Percentiles rank a stretch among this genome's conserved stretches.
Evolutionary conservation across 2,888 invertebrate species (phyloP).

Genomic region (Papilio demoleus): DNA sequence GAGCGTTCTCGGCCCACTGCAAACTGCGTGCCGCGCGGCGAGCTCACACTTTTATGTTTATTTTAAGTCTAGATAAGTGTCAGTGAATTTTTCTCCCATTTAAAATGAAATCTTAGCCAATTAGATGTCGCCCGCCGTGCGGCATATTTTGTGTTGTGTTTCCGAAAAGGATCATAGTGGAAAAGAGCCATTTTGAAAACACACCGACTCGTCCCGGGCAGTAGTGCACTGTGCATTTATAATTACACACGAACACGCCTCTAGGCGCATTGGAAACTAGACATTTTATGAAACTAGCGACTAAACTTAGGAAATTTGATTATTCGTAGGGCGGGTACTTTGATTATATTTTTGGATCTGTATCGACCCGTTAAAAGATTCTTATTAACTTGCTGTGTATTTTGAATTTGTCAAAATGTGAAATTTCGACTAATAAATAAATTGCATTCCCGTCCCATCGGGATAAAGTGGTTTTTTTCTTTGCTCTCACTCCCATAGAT

Average conservation of each 20-base stretch:
- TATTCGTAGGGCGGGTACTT: slow-evolving; percentile 71
- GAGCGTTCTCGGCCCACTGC: slow-evolving; percentile 65
- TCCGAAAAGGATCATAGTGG: slow-evolving; percentile 90
- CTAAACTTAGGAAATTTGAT: slow-evolving; percentile 64
- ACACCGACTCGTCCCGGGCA: slow-evolving; percentile 86
- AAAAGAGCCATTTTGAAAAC: slow-evolving; percentile 95
- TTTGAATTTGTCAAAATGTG: slow-evolving; percentile 77
- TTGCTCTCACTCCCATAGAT: slow-evolving; percentile 31
- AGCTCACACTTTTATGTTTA: slow-evolving; percentile 48
- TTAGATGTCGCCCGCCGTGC: slow-evolving; percentile 58
- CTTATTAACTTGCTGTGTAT: slow-evolving; percentile 75
- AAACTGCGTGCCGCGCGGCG: slow-evolving; percentile 64
- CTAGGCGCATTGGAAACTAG: slow-evolving; percentile 67
- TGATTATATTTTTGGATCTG: slow-evolving; percentile 76
- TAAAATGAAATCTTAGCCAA: slow-evolving; percentile 44
- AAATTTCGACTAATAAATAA: slow-evolving; percentile 79
- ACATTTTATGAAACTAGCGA: slow-evolving; percentile 65
- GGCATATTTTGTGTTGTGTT: slow-evolving; percentile 92
- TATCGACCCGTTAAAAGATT: slow-evolving; percentile 71
- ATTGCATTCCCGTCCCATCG: slow-evolving; percentile 69
- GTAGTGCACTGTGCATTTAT: slow-evolving; percentile 78
- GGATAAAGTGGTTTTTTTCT: slow-evolving; percentile 61
- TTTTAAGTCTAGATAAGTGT: slow-evolving; percentile 53
- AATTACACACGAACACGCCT: slow-evolving; percentile 62
- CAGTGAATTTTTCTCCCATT: slow-evolving; percentile 50